Conservation (phyloP, 2,113 vertebrate genomes). For the Prochilodus magdalenae region DNA sequence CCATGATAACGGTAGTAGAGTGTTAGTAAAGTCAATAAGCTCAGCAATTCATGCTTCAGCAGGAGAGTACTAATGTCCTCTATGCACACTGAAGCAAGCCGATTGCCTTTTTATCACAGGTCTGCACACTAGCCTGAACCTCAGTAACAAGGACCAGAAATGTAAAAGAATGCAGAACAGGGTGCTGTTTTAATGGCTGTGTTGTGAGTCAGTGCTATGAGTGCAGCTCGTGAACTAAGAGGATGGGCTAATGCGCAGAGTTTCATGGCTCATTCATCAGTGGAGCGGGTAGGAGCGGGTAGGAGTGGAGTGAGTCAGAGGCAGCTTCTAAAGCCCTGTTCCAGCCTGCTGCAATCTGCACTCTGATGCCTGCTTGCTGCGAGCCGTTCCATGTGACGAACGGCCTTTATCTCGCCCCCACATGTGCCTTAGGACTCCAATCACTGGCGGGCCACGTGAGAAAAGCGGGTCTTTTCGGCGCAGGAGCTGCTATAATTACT, state of each 20-base stretch:
- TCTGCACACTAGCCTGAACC: not conserved
- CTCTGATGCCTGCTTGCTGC: slow-evolving; percentile 31
- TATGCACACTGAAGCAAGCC: too few species aligned
- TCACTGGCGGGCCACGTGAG: slow-evolving; percentile 7
- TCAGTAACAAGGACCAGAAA: not conserved
- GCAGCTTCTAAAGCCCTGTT: slow-evolving; percentile 4
- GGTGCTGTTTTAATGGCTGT: slow-evolving; percentile 13
- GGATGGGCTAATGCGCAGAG: slow-evolving; percentile 30
- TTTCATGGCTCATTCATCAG: slow-evolving; percentile 25
- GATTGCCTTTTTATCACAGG: not conserved
- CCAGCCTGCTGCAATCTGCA: slow-evolving; percentile 44
- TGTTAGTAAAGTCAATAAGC: not conserved
- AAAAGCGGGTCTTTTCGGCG: slow-evolving; percentile 26
- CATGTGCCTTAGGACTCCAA: slow-evolving; percentile 16
- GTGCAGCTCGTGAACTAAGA: slow-evolving; percentile 3
- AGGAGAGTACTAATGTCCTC: not conserved
- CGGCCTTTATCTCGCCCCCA: slow-evolving; percentile 40
- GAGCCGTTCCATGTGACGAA: slow-evolving; percentile 25
- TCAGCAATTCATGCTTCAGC: not conserved
- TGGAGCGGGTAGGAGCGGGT: slow-evolving; percentile 23
- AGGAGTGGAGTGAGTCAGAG: slow-evolving; percentile 40
- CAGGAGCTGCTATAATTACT: slow-evolving; percentile 43
- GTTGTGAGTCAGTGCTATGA: slow-evolving; percentile 27
- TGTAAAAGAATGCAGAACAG: not conserved
- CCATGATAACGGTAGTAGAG: too few species aligned